Conservation (phyloP, 2,888 invertebrate genomes). For the Rugalucina vietnamica region DNA sequence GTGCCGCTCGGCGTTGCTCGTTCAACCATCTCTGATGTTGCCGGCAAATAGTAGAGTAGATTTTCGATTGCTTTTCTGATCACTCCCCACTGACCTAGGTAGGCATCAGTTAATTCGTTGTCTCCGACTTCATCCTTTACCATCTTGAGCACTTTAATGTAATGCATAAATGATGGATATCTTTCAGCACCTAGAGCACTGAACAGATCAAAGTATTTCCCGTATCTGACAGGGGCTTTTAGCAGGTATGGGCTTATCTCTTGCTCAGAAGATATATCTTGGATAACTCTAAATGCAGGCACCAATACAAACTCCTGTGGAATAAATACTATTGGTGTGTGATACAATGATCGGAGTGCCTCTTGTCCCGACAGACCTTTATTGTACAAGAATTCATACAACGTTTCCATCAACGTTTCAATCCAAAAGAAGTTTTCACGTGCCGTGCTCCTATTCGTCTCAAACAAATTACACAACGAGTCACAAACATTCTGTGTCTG, state of each 20-base stretch:
- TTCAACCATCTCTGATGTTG: background rate
- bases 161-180: background rate
- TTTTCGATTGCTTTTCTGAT: background rate
- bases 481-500: constrained; percentile 59
- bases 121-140: background rate
- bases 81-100: background rate
- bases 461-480: background rate
- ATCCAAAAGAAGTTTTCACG: background rate
- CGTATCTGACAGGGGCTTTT: constrained; percentile 49
- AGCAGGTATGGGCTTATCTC: constrained; percentile 56
- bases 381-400: constrained; percentile 16
- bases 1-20: background rate
- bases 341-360: background rate
- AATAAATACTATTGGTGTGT: constrained; percentile 47
- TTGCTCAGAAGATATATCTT: constrained; percentile 10
- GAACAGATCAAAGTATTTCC: constrained; percentile 46
- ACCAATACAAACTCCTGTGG: constrained; percentile 30
- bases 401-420: constrained; percentile 11
- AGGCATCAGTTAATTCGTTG: background rate
- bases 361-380: background rate
- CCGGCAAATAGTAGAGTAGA: background rate
- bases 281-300: constrained; percentile 22
- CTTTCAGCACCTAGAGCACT: constrained; percentile 42
- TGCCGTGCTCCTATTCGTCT: background rate
- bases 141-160: background rate